phyloP scores from a whole-genome alignment of 2,888 invertebrate species.

The Drosophila mercatorum region DNA sequence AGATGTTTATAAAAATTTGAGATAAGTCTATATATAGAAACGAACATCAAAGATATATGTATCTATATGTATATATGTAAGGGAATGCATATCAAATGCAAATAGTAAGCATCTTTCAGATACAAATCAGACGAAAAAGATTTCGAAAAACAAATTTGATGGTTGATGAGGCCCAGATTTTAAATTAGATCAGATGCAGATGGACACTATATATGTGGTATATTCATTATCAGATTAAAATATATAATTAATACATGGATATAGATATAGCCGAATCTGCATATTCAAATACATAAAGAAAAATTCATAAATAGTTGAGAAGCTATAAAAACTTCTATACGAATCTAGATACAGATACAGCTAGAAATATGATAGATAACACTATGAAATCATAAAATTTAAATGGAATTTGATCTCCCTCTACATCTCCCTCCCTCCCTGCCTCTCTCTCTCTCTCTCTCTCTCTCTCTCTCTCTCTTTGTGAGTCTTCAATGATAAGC shows the following conservation, averaged over 20 bases:
- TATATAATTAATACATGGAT: not conserved
- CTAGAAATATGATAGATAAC: not conserved
- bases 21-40: too few species aligned
- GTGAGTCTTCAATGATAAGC: constrained; percentile 4
- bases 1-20: too few species aligned
- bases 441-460: not conserved
- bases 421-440: too few species aligned
- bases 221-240: not conserved
- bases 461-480: not conserved
- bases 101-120: too few species aligned
- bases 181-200: not conserved
- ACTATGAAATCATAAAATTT: constrained; percentile 2
- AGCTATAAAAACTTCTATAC: not conserved
- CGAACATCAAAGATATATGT: too few species aligned
- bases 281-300: not conserved
- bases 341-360: not conserved
- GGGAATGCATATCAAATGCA: too few species aligned
- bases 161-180: not conserved
- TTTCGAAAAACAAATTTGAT: not conserved
- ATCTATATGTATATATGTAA: too few species aligned
- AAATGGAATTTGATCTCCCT: not conserved
- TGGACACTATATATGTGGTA: not conserved
- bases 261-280: not conserved
- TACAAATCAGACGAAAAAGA: too few species aligned
- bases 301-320: not conserved